phyloP scores from a whole-genome alignment of 1,140 invertebrate species.

The Ctenoplectra terminalis region DNA sequence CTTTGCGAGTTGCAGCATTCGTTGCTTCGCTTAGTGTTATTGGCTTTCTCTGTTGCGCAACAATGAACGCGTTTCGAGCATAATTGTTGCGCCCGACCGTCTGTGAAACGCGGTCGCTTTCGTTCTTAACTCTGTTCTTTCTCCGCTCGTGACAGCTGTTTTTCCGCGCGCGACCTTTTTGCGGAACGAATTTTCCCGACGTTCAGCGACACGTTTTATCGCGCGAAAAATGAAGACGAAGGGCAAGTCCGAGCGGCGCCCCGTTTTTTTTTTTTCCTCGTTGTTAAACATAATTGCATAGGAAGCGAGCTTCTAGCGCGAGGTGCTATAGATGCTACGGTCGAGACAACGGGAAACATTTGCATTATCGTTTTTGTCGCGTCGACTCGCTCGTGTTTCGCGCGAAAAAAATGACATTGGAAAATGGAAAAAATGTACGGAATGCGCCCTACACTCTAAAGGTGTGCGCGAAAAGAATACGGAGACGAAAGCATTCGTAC shows the following conservation, averaged over 20 bases:
- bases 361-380: conserved; percentile 56
- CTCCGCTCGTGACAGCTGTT: background rate
- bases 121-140: background rate
- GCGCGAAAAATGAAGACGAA: conserved; percentile 49
- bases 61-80: conserved; percentile 17
- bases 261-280: conserved; percentile 29
- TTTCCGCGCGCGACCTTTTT: background rate
- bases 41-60: background rate
- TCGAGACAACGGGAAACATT: conserved; percentile 57
- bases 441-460: background rate
- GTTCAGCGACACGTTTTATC: conserved; percentile 9
- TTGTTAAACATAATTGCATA: conserved; percentile 65
- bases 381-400: conserved; percentile 19
- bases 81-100: background rate
- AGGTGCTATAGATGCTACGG: conserved; percentile 18
- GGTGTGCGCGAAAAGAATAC: background rate
- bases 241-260: background rate
- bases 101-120: background rate
- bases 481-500: background rate
- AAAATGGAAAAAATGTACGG: background rate
- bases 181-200: conserved; percentile 9
- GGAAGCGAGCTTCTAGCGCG: conserved; percentile 53
- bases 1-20: background rate
- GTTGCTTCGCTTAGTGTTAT: conserved; percentile 22
- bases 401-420: background rate